Conservation (phyloP, 2,113 vertebrate genomes). For the Oreochromis tanganicae region DNA sequence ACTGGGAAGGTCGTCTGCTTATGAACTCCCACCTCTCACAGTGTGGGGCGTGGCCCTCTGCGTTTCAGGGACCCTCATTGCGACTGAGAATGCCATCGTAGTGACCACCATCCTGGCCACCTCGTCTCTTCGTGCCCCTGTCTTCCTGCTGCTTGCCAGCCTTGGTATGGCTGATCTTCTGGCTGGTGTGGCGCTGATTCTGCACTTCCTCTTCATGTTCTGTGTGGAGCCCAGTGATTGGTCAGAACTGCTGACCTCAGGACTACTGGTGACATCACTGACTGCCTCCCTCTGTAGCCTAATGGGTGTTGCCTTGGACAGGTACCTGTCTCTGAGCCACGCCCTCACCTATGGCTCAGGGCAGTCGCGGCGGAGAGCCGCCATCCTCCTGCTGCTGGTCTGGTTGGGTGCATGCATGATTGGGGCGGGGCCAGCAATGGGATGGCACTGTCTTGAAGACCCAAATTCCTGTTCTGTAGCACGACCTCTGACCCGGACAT, state of each 20-base stretch:
- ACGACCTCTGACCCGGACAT: conserved; percentile 79
- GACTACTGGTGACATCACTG: conserved; percentile 84
- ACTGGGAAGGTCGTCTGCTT: conserved; percentile 48
- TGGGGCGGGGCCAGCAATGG: conserved; percentile 83
- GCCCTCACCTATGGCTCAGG: conserved; percentile 89
- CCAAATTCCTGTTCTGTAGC: conserved; percentile 77
- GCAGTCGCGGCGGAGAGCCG: conserved; percentile 79
- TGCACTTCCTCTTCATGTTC: conserved; percentile 85
- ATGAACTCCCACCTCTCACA: conserved; percentile 66
- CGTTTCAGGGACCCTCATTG: conserved; percentile 86
- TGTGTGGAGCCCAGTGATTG: conserved; percentile 71
- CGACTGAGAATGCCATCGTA: conserved; percentile 86
- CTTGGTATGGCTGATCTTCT: conserved; percentile 87
- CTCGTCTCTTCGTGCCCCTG: conserved; percentile 80
- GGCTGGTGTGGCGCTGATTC: conserved; percentile 82
- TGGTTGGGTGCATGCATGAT: conserved; percentile 80
- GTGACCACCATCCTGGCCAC: conserved; percentile 85
- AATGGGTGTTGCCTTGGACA: conserved; percentile 88
- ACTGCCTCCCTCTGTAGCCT: conserved; percentile 87
- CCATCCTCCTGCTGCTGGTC: conserved; percentile 79
- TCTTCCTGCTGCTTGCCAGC: conserved; percentile 88
- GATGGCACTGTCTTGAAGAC: conserved; percentile 88
- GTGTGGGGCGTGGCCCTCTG: conserved; percentile 88
- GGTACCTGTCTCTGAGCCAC: conserved; percentile 88
- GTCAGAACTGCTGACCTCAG: conserved; percentile 79